Evolutionary conservation across 1,140 invertebrate genomes (phyloP).

Genomic region (Drosophila arizonae): DNA sequence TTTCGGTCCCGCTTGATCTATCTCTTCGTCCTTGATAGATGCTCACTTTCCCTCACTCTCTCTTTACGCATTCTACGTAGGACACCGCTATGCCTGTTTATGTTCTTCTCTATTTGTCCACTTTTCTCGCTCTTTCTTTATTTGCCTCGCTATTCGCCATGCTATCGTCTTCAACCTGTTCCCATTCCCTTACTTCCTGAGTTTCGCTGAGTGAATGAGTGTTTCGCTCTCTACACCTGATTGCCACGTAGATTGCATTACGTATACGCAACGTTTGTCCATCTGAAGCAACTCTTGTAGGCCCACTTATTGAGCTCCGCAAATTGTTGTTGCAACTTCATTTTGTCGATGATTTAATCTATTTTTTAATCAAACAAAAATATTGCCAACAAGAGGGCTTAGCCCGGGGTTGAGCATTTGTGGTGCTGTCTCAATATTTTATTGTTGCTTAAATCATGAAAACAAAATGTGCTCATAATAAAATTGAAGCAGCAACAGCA

Average conservation of each 20-base stretch:
- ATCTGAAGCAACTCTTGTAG: constrained; percentile 3
- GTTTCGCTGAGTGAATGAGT: no score
- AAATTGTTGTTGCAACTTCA: constrained; percentile 30
- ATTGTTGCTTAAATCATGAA: constrained; percentile 38
- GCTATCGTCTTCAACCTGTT: no score
- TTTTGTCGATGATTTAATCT: constrained; percentile 63
- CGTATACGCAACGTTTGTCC: constrained; percentile 45
- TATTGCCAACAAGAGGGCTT: neutral
- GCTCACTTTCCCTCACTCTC: no score
- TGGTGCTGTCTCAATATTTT: neutral
- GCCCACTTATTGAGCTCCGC: neutral
- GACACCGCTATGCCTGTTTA: no score
- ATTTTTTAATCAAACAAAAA: constrained; percentile 66
- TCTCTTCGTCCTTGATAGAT: no score
- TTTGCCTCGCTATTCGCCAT: no score
- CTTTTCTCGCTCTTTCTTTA: no score
- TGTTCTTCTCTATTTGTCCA: no score
- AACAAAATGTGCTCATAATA: constrained; percentile 63
- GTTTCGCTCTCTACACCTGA: no score
- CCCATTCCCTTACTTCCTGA: no score
- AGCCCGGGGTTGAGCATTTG: neutral
- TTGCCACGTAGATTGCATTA: constrained; percentile 7
- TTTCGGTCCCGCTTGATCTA: no score
- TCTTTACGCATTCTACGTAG: no score
- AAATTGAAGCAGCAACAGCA: constrained; percentile 61